These are phyloP conservation scores for Apamea epomidion DNA, from an alignment of 2,888 invertebrate species.

Conservation along the genomic window DNA sequence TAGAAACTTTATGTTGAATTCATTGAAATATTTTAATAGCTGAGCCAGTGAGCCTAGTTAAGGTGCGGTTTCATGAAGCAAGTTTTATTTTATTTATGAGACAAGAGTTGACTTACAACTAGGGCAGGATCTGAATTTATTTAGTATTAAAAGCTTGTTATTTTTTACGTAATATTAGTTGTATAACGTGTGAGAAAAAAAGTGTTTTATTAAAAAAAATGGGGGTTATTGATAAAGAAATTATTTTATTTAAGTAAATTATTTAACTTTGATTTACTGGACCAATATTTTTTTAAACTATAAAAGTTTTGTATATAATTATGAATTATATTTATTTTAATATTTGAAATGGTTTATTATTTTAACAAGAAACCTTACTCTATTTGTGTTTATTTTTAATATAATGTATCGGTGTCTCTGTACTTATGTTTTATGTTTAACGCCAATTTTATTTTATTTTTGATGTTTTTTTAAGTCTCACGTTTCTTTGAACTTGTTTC, in stretches of 20 bases:
- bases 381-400: neutral
- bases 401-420: neutral
- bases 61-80: conserved; percentile 35
- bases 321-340: no score
- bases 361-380: neutral
- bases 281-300: no score
- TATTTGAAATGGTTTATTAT: neutral
- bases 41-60: conserved; percentile 36
- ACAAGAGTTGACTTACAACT: neutral
- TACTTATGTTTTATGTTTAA: neutral
- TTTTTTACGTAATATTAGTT: neutral
- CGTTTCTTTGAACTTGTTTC: neutral
- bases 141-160: neutral
- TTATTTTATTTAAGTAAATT: no score
- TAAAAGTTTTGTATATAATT: no score
- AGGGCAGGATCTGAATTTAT: neutral
- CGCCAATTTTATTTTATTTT: neutral
- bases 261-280: no score
- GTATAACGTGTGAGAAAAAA: neutral
- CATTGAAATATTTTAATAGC: conserved; percentile 81
- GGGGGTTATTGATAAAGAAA: no score
- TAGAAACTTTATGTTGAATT: conserved; percentile 75
- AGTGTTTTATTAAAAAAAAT: neutral
- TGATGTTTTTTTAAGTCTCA: neutral
- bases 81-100: conserved; percentile 28